Evolutionary conservation across 2,113 vertebrate species (phyloP), one percentile per base, ranked within the genome.

Genomic region (Alaudala cheleensis): DNA sequence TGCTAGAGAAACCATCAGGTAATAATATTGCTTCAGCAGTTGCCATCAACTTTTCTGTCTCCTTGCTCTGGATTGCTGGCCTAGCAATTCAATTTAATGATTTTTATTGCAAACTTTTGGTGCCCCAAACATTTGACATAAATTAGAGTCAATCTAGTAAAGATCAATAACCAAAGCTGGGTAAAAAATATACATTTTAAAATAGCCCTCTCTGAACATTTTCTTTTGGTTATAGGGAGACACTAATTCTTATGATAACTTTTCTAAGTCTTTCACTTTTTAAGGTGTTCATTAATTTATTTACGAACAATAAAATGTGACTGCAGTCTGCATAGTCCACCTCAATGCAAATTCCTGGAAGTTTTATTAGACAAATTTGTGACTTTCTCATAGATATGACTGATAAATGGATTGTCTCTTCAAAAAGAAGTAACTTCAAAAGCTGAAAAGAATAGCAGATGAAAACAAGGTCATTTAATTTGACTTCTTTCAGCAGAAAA

Each of bases 401-500:
- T 88, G 58, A 88, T 65, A 91, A 93, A 91, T 69, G 28, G 40
- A 69, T 92, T 1, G 0, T 61, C 49, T 91, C 62, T 91, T 94
- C 76, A 96, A 89, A 94, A 91, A 89, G 65, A 92, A 92, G 16
- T 20, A 65, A 60, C 69, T 96, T 94, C 81, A 96, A 93, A 96
- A 91, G 64, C 60, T 81, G 60, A 90, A 86, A 83, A 92, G 72
- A 91, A 80, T 39, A 94, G 18, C 3, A 37, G 42, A 93, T 90
- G 37, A 95, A 94, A 91, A 88, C 31, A 89, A 78, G 87, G 81
- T 86, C 39, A 86, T 96, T 94, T 91, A 33, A 49, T 91, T 94
- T 95, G 95, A 96, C 79, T 91, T 90, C 49, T 95, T 44, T 94
- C 79, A 86, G 76, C 50, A 92, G 61, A 93, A 94, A 96, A 96